A percentile compares a stretch with the other conserved stretches of the same genome.
phyloP scores from a whole-genome alignment of 2,888 invertebrate genomes.

The Agrilus mali region DNA sequence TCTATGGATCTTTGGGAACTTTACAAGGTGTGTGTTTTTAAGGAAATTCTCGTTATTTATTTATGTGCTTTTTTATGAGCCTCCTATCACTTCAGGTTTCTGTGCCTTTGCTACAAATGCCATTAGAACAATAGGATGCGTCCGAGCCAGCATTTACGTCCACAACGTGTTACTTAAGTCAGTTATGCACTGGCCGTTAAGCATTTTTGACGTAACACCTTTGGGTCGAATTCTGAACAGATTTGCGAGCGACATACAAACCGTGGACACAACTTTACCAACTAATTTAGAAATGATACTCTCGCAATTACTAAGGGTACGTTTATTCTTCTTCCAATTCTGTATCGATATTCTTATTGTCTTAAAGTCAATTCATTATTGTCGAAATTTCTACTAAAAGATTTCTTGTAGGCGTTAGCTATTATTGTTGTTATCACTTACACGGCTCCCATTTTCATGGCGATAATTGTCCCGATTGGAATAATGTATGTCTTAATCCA shows the following conservation, averaged over 20 bases:
- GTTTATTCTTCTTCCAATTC: too few relatives aligned
- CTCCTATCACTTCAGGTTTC: too few relatives aligned
- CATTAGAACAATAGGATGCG: too few relatives aligned
- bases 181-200: slow-evolving; percentile 39
- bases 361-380: not conserved
- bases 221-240: slow-evolving; percentile 49
- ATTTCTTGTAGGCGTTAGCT: slow-evolving; percentile 2
- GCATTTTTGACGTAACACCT: slow-evolving; percentile 50
- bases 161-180: too few relatives aligned
- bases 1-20: slow-evolving; percentile 76
- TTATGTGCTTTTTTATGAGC: too few relatives aligned
- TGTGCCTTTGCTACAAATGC: too few relatives aligned
- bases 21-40: slow-evolving; percentile 56
- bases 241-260: slow-evolving; percentile 44
- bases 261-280: slow-evolving; percentile 41
- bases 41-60: too few relatives aligned
- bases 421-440: slow-evolving; percentile 14
- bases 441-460: slow-evolving; percentile 24
- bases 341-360: too few relatives aligned
- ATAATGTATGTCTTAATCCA: slow-evolving; percentile 26
- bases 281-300: not conserved
- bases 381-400: not conserved
- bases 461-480: slow-evolving; percentile 25
- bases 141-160: too few relatives aligned
- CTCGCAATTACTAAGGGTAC: too few relatives aligned